Percentiles rank a stretch among this genome's conserved stretches.
These are phyloP conservation scores for Brachyptera risi DNA, from an alignment of 2,888 invertebrate genomes.

Conservation along the genomic window DNA sequence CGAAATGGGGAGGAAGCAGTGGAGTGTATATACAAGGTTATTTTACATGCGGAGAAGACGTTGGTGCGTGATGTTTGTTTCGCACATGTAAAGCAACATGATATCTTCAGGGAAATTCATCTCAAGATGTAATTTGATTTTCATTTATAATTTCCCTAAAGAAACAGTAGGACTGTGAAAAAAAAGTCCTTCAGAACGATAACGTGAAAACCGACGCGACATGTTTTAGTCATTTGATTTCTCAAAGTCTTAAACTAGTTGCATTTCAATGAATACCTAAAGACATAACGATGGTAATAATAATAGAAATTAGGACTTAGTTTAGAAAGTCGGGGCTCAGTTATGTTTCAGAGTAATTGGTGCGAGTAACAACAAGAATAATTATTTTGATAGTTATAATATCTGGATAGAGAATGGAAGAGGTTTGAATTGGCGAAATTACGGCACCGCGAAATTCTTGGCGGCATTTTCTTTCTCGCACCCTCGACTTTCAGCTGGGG, in stretches of 20 bases:
- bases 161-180: not conserved
- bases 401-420: not conserved
- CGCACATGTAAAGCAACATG: not conserved
- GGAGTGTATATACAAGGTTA: not conserved
- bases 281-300: not conserved
- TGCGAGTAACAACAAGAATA: too few relatives aligned
- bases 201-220: too few relatives aligned
- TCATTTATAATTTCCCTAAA: not conserved
- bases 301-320: constrained; percentile 3
- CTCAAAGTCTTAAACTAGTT: not conserved
- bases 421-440: constrained; percentile 19
- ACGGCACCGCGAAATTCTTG: not conserved
- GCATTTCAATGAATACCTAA: constrained; percentile 2
- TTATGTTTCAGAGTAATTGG: not conserved
- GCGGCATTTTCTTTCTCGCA: constrained; percentile 17
- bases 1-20: not conserved
- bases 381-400: not conserved
- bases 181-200: too few relatives aligned
- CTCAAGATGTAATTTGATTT: not conserved
- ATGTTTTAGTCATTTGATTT: not conserved
- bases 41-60: not conserved
- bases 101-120: not conserved
- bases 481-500: constrained; percentile 15
- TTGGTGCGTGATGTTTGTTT: not conserved
- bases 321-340: not conserved